Evolutionary conservation across 2,113 vertebrate species (phyloP).

Genomic region (Phrynocephalus versicolor): DNA sequence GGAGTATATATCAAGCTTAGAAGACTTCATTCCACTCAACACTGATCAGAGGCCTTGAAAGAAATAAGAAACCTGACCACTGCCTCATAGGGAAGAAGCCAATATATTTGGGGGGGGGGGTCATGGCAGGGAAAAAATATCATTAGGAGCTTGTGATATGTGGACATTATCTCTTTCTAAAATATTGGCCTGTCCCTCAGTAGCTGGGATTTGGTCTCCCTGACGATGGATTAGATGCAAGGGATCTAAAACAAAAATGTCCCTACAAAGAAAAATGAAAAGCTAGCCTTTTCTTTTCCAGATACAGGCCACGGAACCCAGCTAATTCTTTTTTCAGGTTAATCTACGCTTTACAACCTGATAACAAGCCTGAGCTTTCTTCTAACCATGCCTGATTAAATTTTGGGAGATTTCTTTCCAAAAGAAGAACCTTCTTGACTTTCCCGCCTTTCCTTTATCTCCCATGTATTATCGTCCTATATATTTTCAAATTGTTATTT

Average conservation of each 20-base stretch:
- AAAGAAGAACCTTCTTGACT: conserved; percentile 62
- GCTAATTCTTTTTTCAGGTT: conserved; percentile 72
- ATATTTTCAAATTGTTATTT: conserved; percentile 49
- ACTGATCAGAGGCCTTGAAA: neutral
- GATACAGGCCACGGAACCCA: conserved; percentile 57
- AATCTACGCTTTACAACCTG: conserved; percentile 69
- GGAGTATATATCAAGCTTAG: neutral
- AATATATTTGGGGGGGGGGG: neutral
- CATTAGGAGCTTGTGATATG: conserved; percentile 1
- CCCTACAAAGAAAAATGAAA: conserved; percentile 39
- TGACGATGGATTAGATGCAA: conserved; percentile 51
- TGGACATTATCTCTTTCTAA: conserved; percentile 22
- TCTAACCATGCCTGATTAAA: conserved; percentile 68
- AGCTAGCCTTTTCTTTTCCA: conserved; percentile 51
- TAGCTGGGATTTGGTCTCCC: conserved; percentile 51
- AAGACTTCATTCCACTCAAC: conserved; percentile 2
- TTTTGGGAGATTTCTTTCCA: conserved; percentile 68
- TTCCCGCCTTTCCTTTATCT: conserved; percentile 62
- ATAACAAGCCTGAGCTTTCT: conserved; percentile 69
- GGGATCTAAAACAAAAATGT: conserved; percentile 60
- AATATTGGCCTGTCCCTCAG: conserved; percentile 41
- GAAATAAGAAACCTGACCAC: neutral
- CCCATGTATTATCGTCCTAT: conserved; percentile 14
- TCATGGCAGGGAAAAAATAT: neutral
- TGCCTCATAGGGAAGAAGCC: neutral